Base-by-base conservation (phyloP, 2,797 vertebrate genomes). In the Gallinago nigripennis region DNA sequence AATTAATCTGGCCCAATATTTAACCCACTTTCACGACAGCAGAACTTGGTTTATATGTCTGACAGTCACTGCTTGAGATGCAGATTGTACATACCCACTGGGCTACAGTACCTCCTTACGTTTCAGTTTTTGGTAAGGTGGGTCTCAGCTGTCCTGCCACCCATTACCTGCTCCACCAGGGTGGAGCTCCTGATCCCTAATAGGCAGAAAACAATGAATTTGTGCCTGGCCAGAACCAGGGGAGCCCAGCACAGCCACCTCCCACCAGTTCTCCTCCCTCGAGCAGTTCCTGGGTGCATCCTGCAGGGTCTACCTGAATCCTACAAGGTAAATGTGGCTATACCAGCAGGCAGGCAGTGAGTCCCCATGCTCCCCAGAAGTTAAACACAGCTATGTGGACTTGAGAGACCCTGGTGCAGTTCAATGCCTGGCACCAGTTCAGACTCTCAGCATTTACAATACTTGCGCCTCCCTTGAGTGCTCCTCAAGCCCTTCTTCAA, bases 31-130 rank as follows among this genome's bases (percentile, higher is more conserved):
- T 37, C 23, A 76, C 28, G 60, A 63, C 8, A 50, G 39, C 9
- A 64, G 45, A 30, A 71, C 35, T 71, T 46, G 9, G 16, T 60
- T 65, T 64, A 2, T 27, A 39, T 61, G 33, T 39, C 25, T 58
- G 19, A 17, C 17, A 25, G 12, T n/a, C 1, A 0, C 5, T 43
- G 58, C 20, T 15, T 28, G 12, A 54, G 57, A 28, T 9, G 13
- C 10, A 58, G 43, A 25, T 9, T 35, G 5, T 63, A 31, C 2
- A 0, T 65, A 50, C n/a, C 15, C 15, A 3, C 50, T 48, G 18
- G 24, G 14, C 9, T 85, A 24, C 2, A 0, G 41, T 13, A 33
- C 15, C 19, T 86, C 45, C 46, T 58, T 25, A 21, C 54, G 13
- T 23, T 79, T 54, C 45, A 16, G 4, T n/a, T 73, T 82, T 70